Base-by-base conservation (phyloP, 92 coral and sea anemone species). In the Epizoanthus stellaris region DNA sequence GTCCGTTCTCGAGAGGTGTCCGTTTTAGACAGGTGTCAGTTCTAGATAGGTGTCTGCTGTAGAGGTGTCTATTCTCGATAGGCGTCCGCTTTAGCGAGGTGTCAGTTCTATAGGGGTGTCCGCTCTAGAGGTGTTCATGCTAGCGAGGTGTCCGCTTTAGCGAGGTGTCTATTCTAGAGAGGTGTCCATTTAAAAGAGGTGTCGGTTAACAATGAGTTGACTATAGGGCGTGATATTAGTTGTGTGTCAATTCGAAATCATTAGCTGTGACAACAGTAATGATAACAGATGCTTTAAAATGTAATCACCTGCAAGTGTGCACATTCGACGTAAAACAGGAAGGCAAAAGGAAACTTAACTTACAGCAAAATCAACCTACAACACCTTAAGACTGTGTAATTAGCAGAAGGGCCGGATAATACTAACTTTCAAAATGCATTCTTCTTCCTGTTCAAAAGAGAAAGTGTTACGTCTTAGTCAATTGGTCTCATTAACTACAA, bases 361-460 rank as follows among this genome's bases (percentile, higher is more conserved):
- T 66, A 68, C 52, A 67, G 10, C 49, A 40, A 0, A 16, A 52
- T 13, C 45, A 67, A 38, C 49, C 73, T 67, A 67, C 19, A 67
- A 67, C 43, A 67, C 42, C 43, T 23, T 23, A 23, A 23, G n/a
- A n/a, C n/a, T n/a, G n/a, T n/a, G n/a, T n/a, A n/a, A n/a, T n/a
- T n/a, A n/a, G n/a, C n/a, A n/a, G n/a, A n/a, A n/a, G n/a, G n/a
- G n/a, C n/a, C n/a, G 0, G 67, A 15, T 12, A 21, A 79, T 79
- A 79, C 83, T 79, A 79, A 79, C 72, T 79, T 79, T 79, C 65
- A 79, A 62, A 40, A 79, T 79, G 83, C 83, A 79, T 39, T 79
- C 83, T 63, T 79, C 83, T 79, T 79, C 83, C 83, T 79, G 83
- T 79, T 79, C 13, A 63, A 79, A 63, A 62, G 65, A 25, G 15